These are phyloP conservation scores for Thymelicus lineola DNA, from an alignment of 2,888 invertebrate genomes.

Conservation along the genomic window DNA sequence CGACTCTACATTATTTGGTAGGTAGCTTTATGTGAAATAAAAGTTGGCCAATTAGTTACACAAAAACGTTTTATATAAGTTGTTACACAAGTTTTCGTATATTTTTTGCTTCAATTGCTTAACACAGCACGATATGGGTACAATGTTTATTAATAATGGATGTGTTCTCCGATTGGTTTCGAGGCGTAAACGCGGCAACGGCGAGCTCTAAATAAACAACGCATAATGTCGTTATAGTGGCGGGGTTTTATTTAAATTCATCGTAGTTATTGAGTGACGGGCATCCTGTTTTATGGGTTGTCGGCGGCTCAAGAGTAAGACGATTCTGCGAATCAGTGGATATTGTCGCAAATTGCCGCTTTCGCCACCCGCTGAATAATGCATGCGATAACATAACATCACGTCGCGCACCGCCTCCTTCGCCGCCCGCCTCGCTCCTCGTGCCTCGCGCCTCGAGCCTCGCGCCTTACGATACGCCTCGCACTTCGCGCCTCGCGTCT, in stretches of 20 bases:
- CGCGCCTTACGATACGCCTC: constrained; percentile 16
- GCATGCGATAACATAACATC: constrained; percentile 83
- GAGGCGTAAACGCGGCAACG: constrained; percentile 5
- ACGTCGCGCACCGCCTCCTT: constrained; percentile 65
- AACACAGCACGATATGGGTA: constrained; percentile 35
- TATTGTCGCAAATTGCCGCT: constrained; percentile 85
- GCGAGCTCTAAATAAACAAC: constrained; percentile 44
- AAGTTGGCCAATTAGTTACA: constrained; percentile 36
- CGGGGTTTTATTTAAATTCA: constrained; percentile 75
- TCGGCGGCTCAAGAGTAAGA: constrained; percentile 76
- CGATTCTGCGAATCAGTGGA: constrained; percentile 81
- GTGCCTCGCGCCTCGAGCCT: constrained; percentile 45
- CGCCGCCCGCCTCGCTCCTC: constrained; percentile 44
- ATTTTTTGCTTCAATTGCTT: constrained; percentile 37
- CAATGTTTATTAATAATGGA: constrained; percentile 32
- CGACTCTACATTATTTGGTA: constrained; percentile 19
- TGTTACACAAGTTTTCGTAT: constrained; percentile 34
- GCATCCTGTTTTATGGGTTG: constrained; percentile 79
- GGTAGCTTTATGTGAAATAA: constrained; percentile 36
- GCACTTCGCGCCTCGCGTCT: constrained; percentile 14
- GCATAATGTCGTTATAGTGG: constrained; percentile 42
- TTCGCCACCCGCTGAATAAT: constrained; percentile 84
- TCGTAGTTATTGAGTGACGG: constrained; percentile 76
- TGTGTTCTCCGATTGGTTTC: constrained; percentile 22
- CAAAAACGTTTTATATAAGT: constrained; percentile 36